Percentiles rank a stretch among this genome's conserved stretches.
Conservation (phyloP, 2,113 vertebrate genomes). For the Hyperoodon ampullatus region DNA sequence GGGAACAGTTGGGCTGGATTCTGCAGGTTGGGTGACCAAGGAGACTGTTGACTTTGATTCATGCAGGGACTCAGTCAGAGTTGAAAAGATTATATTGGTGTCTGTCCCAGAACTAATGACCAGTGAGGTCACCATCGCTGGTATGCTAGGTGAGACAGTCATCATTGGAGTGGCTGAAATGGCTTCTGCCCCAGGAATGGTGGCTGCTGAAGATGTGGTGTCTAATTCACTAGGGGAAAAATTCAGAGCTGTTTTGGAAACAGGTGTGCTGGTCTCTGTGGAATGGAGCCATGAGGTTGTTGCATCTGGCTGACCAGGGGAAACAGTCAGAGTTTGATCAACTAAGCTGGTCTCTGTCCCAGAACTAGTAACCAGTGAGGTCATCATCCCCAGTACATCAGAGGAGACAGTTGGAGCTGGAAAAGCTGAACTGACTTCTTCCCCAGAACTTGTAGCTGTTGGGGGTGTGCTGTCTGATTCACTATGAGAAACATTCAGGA, state of each 20-base stretch:
- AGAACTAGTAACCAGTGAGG: neutral
- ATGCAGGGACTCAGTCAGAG: no score
- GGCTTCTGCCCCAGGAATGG: neutral
- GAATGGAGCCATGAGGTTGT: neutral
- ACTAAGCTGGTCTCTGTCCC: neutral
- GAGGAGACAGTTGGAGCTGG: neutral
- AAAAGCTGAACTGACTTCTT: neutral
- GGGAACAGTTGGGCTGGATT: neutral
- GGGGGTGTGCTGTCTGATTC: neutral
- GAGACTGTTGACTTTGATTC: neutral
- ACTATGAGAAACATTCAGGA: neutral
- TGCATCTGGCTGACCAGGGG: neutral
- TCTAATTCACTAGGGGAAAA: neutral
- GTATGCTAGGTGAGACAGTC: neutral
- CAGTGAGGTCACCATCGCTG: neutral
- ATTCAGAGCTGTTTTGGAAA: neutral
- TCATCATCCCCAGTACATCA: fast-evolving
- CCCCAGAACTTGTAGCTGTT: neutral
- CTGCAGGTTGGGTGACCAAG: neutral
- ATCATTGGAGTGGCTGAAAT: neutral
- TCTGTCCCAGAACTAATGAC: neutral
- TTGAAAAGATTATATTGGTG: neutral
- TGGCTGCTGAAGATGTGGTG: neutral
- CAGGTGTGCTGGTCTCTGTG: neutral
- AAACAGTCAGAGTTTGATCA: neutral